Evolutionary conservation across 2,797 vertebrate species (phyloP).

Genomic region (Tragopan temminckii): DNA sequence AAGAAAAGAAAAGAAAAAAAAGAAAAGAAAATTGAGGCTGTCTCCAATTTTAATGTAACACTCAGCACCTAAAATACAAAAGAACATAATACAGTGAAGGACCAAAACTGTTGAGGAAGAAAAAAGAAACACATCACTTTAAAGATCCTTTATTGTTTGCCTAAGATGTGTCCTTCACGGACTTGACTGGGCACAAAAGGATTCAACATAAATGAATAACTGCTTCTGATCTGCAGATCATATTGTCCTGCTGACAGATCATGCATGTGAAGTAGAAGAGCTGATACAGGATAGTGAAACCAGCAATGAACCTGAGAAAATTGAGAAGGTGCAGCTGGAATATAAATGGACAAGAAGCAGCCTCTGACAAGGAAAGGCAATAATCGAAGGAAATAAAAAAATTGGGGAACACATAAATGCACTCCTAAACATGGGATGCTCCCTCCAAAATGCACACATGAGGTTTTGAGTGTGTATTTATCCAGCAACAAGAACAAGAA

Average conservation of each 20-base stretch:
- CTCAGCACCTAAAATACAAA: neutral
- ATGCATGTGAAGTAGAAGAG: conserved; percentile 47
- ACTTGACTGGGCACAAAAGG: conserved; percentile 48
- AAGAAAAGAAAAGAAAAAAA: neutral
- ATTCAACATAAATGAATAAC: conserved; percentile 38
- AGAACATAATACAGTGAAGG: neutral
- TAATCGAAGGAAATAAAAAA: neutral
- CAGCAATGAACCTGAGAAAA: conserved; percentile 53
- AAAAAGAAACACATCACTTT: neutral
- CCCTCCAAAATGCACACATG: neutral
- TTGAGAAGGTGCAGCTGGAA: conserved; percentile 8
- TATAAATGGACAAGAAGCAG: conserved; percentile 35
- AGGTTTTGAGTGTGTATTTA: neutral
- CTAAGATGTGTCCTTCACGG: conserved; percentile 41
- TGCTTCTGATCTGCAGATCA: conserved; percentile 49
- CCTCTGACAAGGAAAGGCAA: neutral
- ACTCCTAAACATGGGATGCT: neutral
- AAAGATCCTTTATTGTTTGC: conserved; percentile 7
- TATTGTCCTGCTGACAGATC: conserved; percentile 46
- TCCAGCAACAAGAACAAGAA: neutral
- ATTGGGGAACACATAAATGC: neutral
- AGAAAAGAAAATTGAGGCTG: neutral
- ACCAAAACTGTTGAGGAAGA: neutral
- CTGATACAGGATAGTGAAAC: conserved; percentile 18
- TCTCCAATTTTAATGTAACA: neutral